Evolutionary conservation across 1,140 invertebrate species (phyloP), one percentile per base, ranked within the genome.

Genomic region (Drosophila quadrilineata): DNA sequence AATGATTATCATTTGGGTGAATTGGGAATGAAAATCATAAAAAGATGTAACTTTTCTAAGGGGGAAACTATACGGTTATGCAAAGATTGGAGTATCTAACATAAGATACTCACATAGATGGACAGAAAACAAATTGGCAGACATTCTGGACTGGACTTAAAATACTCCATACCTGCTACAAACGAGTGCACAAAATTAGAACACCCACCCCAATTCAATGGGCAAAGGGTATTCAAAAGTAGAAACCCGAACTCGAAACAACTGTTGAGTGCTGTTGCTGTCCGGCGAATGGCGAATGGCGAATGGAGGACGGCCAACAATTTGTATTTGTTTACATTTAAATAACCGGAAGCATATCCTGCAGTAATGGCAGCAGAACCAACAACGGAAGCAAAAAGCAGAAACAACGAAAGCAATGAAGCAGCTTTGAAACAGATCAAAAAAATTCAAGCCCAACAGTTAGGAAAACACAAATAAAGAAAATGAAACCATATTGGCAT

Each of bases 271-370:
- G 69, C 46, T 64, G 46, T 57, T n/a, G n/a, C 41, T 71, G 56
- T 65, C 49, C 67, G 63, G 50, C 75, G 62, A 79, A 74, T n/a
- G n/a, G n/a, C n/a, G n/a, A n/a, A n/a, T n/a, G n/a, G n/a, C n/a
- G n/a, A n/a, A n/a, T n/a, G n/a, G n/a, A n/a, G n/a, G n/a, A n/a
- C 53, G 46, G 40, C 66, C 71, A 59, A 67, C 76, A 69, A 75
- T 85, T 77, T 85, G 79, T 84, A 77, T 84, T 84, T 85, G 73
- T 82, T 77, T 77, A 69, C 59, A 85, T 77, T 82, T 71, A 77
- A 85, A 82, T 84, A 84, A 85, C 77, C 77, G 79, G 77, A 84
- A 84, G 79, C 69, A 74, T 49, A 71, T 43, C 24, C 41, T 45
- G 17, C 48, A 40, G 28, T 36, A 62, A 56, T 38, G 48, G 66